Base-by-base conservation (phyloP, 1,140 invertebrate genomes). In the Drosophila triauraria region DNA sequence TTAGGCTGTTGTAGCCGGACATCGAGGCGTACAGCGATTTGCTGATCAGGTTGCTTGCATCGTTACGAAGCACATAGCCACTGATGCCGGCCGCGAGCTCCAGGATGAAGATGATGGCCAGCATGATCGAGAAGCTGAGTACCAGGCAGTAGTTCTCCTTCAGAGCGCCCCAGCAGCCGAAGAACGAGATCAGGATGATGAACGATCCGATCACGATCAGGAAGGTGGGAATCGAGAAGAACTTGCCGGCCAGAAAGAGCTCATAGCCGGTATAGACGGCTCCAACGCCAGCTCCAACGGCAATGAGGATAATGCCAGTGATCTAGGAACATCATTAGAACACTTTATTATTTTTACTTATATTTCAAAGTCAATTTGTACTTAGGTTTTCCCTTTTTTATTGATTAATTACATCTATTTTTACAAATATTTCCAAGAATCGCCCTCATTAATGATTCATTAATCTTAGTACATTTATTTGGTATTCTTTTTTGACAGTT, bases 151-250 rank as follows among this genome's bases (percentile, higher is more conserved):
- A 95, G 91, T 95, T 97, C 92, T 98, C 97, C 87, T 95, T 96
- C 38, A 96, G 94, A 1, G 97, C 97, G 32, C 97, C 97, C 93
- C 97, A 98, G 93, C 97, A 98, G 77, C 97, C 97, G 74, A 97
- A 96, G 93, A 97, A 97, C 0, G 97, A 95, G 42, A 97, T 96
- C 56, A 97, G 91, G 88, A 97, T 97, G 47, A 97, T 95, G 43
- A 97, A 95, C 3, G 95, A 91, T 9, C 97, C 97, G 32, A 97
- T 95, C 9, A 96, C 95, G 56, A 98, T 96, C 46, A 97, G 94
- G 48, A 98, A 94, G 20, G 96, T 95, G 15, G 97, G 96, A 27
- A 96, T 95, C 0, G 95, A 94, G 57, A 94, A 92, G 77, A 95
- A 94, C 70, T 94, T 93, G 10, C 93, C 85, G 75, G 95, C 94